A percentile compares a stretch with the other conserved stretches of the same genome.
Conservation (phyloP, 30 jellyfish, hydroid and myxozoan genomes). For the Catostylus mosaicus region DNA sequence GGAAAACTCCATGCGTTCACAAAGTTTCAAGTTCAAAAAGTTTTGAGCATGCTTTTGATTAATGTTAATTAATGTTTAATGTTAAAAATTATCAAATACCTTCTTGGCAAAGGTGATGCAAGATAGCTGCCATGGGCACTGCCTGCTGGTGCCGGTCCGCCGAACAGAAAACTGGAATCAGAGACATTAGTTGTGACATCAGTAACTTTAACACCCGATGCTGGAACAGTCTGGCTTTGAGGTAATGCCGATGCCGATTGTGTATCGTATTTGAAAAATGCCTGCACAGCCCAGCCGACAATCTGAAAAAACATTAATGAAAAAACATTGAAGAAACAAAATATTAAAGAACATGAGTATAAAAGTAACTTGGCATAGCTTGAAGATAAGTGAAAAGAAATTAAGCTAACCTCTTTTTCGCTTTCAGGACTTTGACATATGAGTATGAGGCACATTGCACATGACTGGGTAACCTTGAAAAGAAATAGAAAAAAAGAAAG, state of each 20-base stretch:
- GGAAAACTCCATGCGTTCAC: no score
- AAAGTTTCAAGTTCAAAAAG: no score
- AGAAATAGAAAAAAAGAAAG: neutral
- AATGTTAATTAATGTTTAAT: neutral
- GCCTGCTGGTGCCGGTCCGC: constrained; percentile 93
- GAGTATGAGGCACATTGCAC: constrained; percentile 86
- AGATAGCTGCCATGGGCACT: constrained; percentile 92
- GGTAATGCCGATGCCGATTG: constrained; percentile 24
- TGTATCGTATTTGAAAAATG: constrained; percentile 86
- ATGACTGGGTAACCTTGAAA: constrained; percentile 81
- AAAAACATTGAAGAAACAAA: neutral
- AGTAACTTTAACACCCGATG: constrained; percentile 5
- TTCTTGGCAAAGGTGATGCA: constrained; percentile 84
- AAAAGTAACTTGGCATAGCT: no score
- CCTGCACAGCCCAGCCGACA: constrained; percentile 87
- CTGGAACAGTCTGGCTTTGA: neutral
- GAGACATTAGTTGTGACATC: constrained; percentile 34
- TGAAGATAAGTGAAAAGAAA: no score
- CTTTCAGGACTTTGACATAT: constrained; percentile 89
- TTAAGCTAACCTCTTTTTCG: constrained; percentile 76
- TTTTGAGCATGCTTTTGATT: no score
- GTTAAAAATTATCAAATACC: constrained; percentile 38
- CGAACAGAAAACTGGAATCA: constrained; percentile 67
- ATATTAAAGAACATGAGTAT: no score
- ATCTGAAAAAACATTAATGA: constrained; percentile 40